A percentile compares a stretch with the other conserved stretches of the same genome.
These are phyloP conservation scores for Meriones psammophilus DNA, from an alignment of 2,797 vertebrate genomes.

Conservation along the genomic window DNA sequence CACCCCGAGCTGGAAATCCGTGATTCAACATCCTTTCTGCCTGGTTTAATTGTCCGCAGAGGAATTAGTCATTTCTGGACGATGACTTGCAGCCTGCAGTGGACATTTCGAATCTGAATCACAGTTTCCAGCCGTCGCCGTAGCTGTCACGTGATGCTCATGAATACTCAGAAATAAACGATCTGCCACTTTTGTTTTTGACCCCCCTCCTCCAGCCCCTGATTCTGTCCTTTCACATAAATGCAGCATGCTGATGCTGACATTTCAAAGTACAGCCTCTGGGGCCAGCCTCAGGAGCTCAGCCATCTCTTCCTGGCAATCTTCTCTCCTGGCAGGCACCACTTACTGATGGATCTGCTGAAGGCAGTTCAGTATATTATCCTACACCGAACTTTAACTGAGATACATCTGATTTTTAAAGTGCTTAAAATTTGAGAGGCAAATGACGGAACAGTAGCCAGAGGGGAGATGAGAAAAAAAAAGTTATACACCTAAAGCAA, in stretches of 20 bases:
- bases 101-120: constrained; percentile 25
- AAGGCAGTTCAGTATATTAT: neutral
- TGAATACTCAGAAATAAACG: neutral
- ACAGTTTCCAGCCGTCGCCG: neutral
- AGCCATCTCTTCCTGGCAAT: neutral
- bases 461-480: neutral
- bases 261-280: neutral
- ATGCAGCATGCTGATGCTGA: neutral
- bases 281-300: neutral
- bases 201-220: neutral
- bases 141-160: neutral
- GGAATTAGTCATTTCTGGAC: constrained; percentile 35
- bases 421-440: neutral
- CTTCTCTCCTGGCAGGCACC: neutral
- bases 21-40: neutral
- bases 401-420: constrained; percentile 12
- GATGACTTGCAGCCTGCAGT: neutral
- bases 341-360: neutral
- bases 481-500: neutral
- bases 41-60: constrained; percentile 15
- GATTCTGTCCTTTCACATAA: neutral
- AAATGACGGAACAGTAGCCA: too few species aligned
- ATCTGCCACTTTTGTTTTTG: neutral
- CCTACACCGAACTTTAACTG: neutral
- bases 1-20: neutral